Base-by-base conservation (phyloP, 2,888 invertebrate genomes). In the Agrenia bidenticulata region DNA sequence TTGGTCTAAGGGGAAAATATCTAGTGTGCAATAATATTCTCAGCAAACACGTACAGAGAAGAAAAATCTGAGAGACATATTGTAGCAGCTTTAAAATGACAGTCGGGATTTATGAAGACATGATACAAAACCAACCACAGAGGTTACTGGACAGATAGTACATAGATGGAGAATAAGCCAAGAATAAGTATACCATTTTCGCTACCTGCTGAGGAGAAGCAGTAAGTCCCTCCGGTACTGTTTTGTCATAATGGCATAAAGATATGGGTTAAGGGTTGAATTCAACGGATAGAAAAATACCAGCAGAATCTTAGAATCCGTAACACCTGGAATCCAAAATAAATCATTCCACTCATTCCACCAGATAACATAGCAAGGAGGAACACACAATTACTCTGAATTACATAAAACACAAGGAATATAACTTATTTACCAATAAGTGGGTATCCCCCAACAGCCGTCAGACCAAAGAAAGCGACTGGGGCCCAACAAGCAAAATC, bases 241-340 rank as follows among this genome's bases (percentile, higher is more conserved):
- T 69, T 91, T 87, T 7, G 94, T 94, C 78, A 93, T 83, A 74
- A 94, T 90, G 19, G 92, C 94, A 80, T 94, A 95, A 2, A 95
- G 82, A 82, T 93, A 94, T 0, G 94, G 94, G 81, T 95, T 94
- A 42, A 94, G 92, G 79, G 92, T 93, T 0, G 93, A 90, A 80
- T 94, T 94, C 67, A 95, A 81, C 0, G 94, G 94, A 79, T 94
- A 92, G 79, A 94, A 92, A 79, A 94, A 92, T 9, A 94, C 93
- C 67, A 93, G 81, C 13, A 93, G 81, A 56, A 94, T 81, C 77
- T 84, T 84, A 7, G 84, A 82, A 66, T 82, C 81, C 41, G 83
- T 82, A 59, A 76, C 73, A 41, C 73, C 76, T 45, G 45, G 5
- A n/a, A n/a, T n/a, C n/a, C n/a, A n/a, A n/a, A n/a, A n/a, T n/a